Evolutionary conservation across 2,888 invertebrate genomes (phyloP).

Genomic region (Phengaris arion): DNA sequence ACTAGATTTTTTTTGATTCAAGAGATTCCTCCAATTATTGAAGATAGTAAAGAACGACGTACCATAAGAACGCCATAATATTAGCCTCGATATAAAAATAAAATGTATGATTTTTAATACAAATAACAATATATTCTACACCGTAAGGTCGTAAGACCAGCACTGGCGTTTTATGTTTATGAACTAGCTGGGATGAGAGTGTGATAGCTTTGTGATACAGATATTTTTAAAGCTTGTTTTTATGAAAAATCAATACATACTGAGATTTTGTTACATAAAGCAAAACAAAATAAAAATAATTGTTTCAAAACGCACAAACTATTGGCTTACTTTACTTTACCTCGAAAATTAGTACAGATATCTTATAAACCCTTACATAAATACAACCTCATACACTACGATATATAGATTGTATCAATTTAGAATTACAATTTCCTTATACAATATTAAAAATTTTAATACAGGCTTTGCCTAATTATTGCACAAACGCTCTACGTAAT

Average conservation of each 20-base stretch:
- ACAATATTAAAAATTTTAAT: conserved; percentile 54
- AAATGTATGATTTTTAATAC: neutral
- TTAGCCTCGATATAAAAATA: conserved; percentile 59
- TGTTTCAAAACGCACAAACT: too few relatives aligned
- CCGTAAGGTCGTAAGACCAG: neutral
- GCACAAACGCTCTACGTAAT: conserved; percentile 73
- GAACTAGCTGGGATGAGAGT: neutral
- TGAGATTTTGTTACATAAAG: neutral
- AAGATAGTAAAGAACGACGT: neutral
- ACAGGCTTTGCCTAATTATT: conserved; percentile 78
- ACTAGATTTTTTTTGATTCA: conserved; percentile 75
- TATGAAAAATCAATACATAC: neutral
- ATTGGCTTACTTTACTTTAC: too few relatives aligned
- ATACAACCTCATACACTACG: conserved; percentile 34
- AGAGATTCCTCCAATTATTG: conserved; percentile 70
- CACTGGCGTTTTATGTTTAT: neutral
- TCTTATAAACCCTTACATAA: conserved; percentile 30
- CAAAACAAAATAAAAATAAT: neutral
- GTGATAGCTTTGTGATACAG: neutral
- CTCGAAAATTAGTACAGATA: neutral
- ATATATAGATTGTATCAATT: conserved; percentile 37
- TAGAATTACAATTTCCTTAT: conserved; percentile 47
- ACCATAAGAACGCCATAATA: neutral
- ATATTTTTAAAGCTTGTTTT: neutral
- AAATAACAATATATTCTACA: conserved; percentile 28